Base-by-base conservation (phyloP, 1,140 invertebrate genomes). In the Berghia stephanieae region DNA sequence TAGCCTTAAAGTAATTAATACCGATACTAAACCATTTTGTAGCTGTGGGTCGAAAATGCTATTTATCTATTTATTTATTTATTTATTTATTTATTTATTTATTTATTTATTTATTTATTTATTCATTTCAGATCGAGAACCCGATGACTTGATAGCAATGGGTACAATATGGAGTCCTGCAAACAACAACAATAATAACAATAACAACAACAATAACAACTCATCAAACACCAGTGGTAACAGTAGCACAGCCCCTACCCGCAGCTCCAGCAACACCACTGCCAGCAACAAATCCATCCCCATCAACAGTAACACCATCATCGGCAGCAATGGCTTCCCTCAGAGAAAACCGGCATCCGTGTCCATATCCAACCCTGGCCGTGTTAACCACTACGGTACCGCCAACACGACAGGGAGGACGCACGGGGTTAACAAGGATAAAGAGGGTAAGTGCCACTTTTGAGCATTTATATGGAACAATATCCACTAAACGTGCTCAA, bases 71-170 rank as follows among this genome's bases (percentile, higher is more conserved):
- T n/a, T n/a, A n/a, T n/a, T n/a, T n/a, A n/a, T n/a, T n/a, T n/a
- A n/a, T n/a, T n/a, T n/a, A n/a, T n/a, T n/a, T n/a, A n/a, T n/a
- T n/a, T n/a, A n/a, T n/a, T n/a, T n/a, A n/a, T n/a, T n/a, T n/a
- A n/a, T n/a, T n/a, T n/a, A n/a, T n/a, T n/a, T n/a, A n/a, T n/a
- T 44, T 44, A 21, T 18, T 69, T 69, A 44, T 71, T 42, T 69
- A 52, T 21, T n/a, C 49, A 8, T 55, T 74, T n/a, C 66, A 78
- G 82, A 78, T 44, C 52, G 79, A 38, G 81, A 80, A 21, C 76
- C 77, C 13, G 81, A 83, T 77, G 83, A 83, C 55, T 69, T 84
- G 4, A 79, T 85, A 66, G 84, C 84, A 24, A 85, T 83, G 84
- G 84, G 84, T 40, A 83, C 84, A 0, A 18, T 85, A 27, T 85